Percentiles rank a stretch among this genome's conserved stretches.
Conservation (phyloP, 1,140 invertebrate species). For the Ceratosolen solmsi region DNA sequence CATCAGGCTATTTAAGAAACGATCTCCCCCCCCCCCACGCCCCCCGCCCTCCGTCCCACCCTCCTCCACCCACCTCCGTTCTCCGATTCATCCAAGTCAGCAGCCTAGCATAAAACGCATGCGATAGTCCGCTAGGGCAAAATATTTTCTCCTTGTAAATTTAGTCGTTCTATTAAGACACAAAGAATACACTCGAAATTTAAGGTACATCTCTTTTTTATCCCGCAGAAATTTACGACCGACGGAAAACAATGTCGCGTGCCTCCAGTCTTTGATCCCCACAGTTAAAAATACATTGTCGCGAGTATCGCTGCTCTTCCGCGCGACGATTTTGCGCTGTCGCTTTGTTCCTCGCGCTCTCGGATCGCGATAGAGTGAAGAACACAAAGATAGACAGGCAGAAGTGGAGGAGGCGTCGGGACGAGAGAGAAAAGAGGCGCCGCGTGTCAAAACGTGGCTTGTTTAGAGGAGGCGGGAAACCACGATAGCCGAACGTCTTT, state of each 20-base stretch:
- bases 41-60: too few relatives aligned
- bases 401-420: background rate
- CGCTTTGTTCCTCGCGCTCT: background rate
- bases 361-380: background rate
- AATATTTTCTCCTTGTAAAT: too few relatives aligned
- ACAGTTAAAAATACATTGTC: conserved; percentile 5
- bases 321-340: background rate
- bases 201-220: background rate
- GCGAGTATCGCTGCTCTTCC: background rate
- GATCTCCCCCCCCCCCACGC: too few relatives aligned
- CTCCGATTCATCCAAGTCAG: too few relatives aligned
- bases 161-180: background rate
- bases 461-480: conserved; percentile 24
- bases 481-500: background rate
- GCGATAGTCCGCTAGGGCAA: too few relatives aligned
- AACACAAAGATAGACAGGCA: background rate
- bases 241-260: conserved; percentile 11
- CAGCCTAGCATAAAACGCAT: too few relatives aligned
- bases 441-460: conserved; percentile 17
- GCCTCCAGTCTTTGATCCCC: conserved; percentile 15
- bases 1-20: too few relatives aligned
- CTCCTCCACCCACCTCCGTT: too few relatives aligned
- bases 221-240: background rate
- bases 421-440: conserved; percentile 2
- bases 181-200: background rate